Evolutionary conservation across 1,140 invertebrate species (phyloP).

Genomic region (Lineus longissimus): DNA sequence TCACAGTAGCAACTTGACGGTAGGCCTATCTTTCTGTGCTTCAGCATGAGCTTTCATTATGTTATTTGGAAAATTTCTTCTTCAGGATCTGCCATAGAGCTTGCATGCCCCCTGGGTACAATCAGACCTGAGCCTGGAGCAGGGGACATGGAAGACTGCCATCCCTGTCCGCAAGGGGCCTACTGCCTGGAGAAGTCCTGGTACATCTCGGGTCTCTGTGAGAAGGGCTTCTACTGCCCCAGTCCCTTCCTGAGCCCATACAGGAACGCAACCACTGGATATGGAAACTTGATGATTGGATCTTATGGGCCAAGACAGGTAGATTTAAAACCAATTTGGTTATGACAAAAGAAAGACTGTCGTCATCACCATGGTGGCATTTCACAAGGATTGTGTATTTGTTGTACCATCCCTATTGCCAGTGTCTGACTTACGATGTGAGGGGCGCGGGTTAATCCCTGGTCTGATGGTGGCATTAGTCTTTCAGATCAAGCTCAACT

Average conservation of each 20-base stretch:
- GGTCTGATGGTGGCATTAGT: too few relatives aligned
- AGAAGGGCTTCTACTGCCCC: constrained; percentile 44
- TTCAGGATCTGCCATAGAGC: constrained; percentile 41
- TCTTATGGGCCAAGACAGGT: constrained; percentile 43
- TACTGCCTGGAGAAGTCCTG: constrained; percentile 43
- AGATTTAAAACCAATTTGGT: neutral
- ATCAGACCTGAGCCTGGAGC: constrained; percentile 32
- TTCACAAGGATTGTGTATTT: too few relatives aligned
- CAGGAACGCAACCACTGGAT: constrained; percentile 20
- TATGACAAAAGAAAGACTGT: too few relatives aligned
- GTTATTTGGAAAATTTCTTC: too few relatives aligned
- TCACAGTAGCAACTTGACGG: too few relatives aligned
- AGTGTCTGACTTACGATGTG: too few relatives aligned
- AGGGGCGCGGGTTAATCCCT: too few relatives aligned
- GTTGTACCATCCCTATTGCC: too few relatives aligned
- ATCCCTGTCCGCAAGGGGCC: constrained; percentile 38
- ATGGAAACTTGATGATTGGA: constrained; percentile 27
- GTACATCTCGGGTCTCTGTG: constrained; percentile 30
- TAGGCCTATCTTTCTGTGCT: too few relatives aligned
- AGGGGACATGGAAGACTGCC: constrained; percentile 32
- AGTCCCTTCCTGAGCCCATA: constrained; percentile 38
- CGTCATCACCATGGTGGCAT: too few relatives aligned
- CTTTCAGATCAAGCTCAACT: too few relatives aligned
- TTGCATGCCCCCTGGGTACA: constrained; percentile 46
- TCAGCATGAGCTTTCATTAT: too few relatives aligned